Conservation (phyloP, 2,888 invertebrate species). For the Drosophila macrothrix region DNA sequence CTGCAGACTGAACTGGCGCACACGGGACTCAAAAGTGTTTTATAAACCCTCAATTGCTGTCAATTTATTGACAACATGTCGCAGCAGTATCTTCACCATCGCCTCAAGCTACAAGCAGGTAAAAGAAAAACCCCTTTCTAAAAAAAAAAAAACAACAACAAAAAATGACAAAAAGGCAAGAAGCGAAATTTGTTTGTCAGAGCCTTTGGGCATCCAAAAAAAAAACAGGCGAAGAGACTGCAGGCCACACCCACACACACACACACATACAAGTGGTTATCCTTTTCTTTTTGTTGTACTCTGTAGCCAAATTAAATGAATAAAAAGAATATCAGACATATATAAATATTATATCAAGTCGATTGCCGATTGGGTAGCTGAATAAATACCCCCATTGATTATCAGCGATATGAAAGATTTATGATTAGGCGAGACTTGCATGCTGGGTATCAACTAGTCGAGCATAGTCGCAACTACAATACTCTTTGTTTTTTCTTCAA, state of each 20-base stretch:
- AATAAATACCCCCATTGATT: not conserved
- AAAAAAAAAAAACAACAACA: conserved; percentile 13
- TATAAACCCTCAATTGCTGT: conserved; percentile 81
- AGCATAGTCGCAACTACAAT: conserved; percentile 1
- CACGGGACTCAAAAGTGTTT: conserved; percentile 67
- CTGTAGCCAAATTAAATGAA: not conserved
- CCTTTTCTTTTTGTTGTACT: not conserved
- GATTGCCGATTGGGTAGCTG: not conserved
- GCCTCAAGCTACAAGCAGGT: conserved; percentile 54
- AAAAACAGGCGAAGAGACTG: conserved; percentile 47
- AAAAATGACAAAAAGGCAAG: conserved; percentile 24
- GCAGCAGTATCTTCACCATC: conserved; percentile 59
- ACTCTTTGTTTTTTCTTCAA: conserved; percentile 27
- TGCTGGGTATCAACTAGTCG: not conserved
- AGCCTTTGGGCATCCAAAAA: conserved; percentile 47
- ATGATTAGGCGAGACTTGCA: not conserved
- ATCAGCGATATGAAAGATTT: not conserved
- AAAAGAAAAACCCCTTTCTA: not conserved
- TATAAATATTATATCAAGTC: not conserved
- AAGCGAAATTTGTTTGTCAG: conserved; percentile 71
- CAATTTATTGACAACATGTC: conserved; percentile 81
- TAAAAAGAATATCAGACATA: not conserved
- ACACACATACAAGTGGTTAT: conserved; percentile 11
- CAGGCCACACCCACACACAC: conserved; percentile 18
- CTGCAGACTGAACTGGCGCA: conserved; percentile 14